phyloP scores from a whole-genome alignment of 2,797 vertebrate genomes.

The Macropodus opercularis region DNA sequence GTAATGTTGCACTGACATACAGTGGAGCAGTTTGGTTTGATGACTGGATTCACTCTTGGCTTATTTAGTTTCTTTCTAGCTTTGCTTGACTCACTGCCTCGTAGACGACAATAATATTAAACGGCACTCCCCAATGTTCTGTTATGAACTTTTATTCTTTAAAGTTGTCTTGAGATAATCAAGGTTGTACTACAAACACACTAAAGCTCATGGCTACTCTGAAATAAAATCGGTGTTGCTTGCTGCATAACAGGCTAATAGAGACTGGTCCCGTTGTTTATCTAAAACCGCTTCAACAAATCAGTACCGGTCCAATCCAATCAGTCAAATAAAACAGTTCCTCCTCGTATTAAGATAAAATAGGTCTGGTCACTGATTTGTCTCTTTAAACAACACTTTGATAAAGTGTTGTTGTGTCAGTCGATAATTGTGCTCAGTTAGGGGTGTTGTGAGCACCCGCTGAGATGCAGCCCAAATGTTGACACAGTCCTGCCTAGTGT shows the following conservation, averaged over 20 bases:
- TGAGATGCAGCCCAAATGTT: constrained; percentile 46
- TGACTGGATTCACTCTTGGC: no score
- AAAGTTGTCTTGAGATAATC: neutral
- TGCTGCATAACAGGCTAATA: no score
- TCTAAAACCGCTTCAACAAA: no score
- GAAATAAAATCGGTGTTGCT: no score
- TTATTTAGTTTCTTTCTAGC: neutral
- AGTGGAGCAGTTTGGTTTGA: no score
- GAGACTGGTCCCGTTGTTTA: no score
- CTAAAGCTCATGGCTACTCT: no score
- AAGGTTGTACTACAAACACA: no score
- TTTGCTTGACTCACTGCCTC: neutral
- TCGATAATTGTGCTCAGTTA: constrained; percentile 39
- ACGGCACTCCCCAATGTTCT: neutral
- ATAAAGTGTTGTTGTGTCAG: constrained; percentile 7
- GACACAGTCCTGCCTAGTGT: constrained; percentile 37
- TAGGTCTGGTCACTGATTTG: constrained; percentile 3
- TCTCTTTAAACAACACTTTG: constrained; percentile 26
- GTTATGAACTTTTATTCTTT: neutral
- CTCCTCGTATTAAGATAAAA: constrained; percentile 11
- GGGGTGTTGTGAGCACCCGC: constrained; percentile 12
- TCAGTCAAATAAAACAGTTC: neutral
- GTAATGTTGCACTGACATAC: constrained; percentile 19
- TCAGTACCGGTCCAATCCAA: no score
- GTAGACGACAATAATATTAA: neutral